phyloP scores from a whole-genome alignment of 92 coral and sea anemone species.

The Micromussa lordhowensis region DNA sequence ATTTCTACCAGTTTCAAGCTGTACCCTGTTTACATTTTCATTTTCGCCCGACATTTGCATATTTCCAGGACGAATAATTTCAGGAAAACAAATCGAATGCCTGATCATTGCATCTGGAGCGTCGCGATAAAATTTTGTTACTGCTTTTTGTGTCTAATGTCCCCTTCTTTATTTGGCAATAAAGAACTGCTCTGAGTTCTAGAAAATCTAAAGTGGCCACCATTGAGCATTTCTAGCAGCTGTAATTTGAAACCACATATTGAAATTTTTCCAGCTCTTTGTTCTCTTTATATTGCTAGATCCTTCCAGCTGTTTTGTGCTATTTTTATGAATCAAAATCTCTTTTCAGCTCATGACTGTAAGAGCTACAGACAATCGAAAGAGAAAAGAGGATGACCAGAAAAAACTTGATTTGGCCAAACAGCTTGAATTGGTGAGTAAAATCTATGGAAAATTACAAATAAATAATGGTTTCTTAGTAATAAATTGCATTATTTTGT shows the following conservation, averaged over 20 bases:
- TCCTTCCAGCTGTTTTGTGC: neutral
- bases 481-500: neutral
- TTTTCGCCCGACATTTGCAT: neutral
- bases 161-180: neutral
- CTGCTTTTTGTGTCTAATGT: neutral
- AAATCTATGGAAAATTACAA: neutral
- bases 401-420: conserved; percentile 75
- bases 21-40: neutral
- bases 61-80: neutral
- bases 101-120: neutral
- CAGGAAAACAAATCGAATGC: neutral
- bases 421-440: conserved; percentile 82
- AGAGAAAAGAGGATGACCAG: conserved; percentile 66
- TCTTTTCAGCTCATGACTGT: conserved; percentile 38
- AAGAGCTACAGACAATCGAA: conserved; percentile 53
- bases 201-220: neutral
- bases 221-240: neutral
- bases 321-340: neutral
- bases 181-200: neutral
- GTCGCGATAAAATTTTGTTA: neutral
- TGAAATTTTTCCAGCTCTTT: neutral
- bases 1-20: neutral
- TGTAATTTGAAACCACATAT: conserved; percentile 21
- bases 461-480: no score
- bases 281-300: conserved; percentile 1